Evolutionary conservation across 2,888 invertebrate genomes (phyloP), one percentile per base, ranked within the genome.

Genomic region (Spatulosminthurus flaviceps): DNA sequence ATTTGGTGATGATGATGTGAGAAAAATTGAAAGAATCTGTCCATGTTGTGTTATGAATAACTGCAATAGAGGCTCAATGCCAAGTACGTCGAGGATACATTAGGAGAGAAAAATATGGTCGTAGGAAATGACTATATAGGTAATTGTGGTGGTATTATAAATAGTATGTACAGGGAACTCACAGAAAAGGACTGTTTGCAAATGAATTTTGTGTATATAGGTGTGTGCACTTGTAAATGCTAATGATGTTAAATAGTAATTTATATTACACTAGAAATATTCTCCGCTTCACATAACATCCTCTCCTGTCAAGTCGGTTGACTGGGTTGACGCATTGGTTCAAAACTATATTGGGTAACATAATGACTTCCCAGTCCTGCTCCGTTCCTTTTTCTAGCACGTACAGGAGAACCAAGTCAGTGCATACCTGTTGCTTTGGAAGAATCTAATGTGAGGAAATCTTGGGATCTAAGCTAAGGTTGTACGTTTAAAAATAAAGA

Each of bases 61-160:
- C 2, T 51, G 51, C 51, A 51, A n/a, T 41, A 71, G 41, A 51
- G 26, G 22, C 43, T 43, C 72, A 72, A 72, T 72, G 72, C 43
- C 72, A 72, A 72, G 72, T 26, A 24, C 72, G n/a, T 34, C 34
- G 34, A 34, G 51, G n/a, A 51, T 51, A n/a, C n/a, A n/a, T n/a
- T n/a, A n/a, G 51, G 5, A 19, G 19, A 51, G 5, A 34, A 9
- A 9, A 51, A 51, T 51, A 51, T 51, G 19, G 34, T 51, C n/a
- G 51, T 9, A 2, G 5, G 16, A 51, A 51, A 51, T 19, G 1
- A 51, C n/a, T 51, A n/a, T 51, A 51, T 51, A 16, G n/a, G 16
- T 51, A 51, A 51, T n/a, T 51, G 19, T 51, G 51, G 19, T 51
- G 4, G n/a, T 51, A 19, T n/a, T n/a, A n/a, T n/a, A n/a, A n/a